Percentiles rank a stretch among this genome's conserved stretches.
Conservation (phyloP, 1,140 invertebrate species). For the Protaetia brevitarsis region DNA sequence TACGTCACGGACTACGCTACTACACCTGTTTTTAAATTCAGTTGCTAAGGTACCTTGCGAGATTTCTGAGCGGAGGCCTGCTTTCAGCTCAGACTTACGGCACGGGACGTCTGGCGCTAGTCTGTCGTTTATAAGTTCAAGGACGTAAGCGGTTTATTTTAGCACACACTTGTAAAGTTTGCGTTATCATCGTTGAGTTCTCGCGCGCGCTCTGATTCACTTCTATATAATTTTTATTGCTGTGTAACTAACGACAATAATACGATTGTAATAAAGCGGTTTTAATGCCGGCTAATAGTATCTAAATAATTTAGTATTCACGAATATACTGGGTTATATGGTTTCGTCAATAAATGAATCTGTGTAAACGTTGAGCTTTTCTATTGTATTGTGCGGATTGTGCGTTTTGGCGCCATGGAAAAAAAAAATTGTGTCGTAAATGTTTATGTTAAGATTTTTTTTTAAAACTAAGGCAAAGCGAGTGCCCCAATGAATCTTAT, state of each 20-base stretch:
- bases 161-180: background rate
- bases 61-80: constrained; percentile 1
- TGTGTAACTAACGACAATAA: background rate
- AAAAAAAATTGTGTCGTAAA: too few species aligned
- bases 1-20: constrained; percentile 4
- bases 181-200: constrained; percentile 1
- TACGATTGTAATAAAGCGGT: background rate
- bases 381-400: too few species aligned
- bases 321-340: too few species aligned
- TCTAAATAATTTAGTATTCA: background rate
- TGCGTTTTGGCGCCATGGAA: too few species aligned
- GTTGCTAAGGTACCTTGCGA: constrained; percentile 15
- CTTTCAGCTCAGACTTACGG: background rate
- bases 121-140: constrained; percentile 10
- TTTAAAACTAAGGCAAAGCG: too few species aligned
- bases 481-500: too few species aligned
- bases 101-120: constrained; percentile 5
- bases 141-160: constrained; percentile 14
- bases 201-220: background rate
- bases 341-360: too few species aligned
- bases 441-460: too few species aligned
- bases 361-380: too few species aligned
- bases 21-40: constrained; percentile 16
- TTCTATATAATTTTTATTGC: constrained; percentile 11
- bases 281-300: background rate